Evolutionary conservation across 1,140 invertebrate genomes (phyloP).

Genomic region (Cydia amplana): DNA sequence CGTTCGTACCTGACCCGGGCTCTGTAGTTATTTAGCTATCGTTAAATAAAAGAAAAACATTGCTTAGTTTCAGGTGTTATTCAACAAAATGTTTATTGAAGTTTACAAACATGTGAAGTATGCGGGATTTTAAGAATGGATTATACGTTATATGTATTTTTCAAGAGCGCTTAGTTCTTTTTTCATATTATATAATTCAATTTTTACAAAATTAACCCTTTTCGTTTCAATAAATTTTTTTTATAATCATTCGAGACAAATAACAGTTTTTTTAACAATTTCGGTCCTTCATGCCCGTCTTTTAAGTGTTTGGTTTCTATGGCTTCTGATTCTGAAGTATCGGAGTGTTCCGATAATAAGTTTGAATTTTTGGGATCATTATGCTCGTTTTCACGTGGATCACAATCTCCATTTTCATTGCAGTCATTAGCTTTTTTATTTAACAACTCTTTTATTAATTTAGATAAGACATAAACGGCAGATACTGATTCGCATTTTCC

Average conservation of each 20-base stretch:
- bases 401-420: not conserved
- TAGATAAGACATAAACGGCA: not conserved
- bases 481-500: slow-evolving; percentile 14
- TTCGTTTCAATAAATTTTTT: not conserved
- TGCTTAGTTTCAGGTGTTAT: too few species aligned
- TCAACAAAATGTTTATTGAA: too few species aligned
- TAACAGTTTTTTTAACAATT: not conserved
- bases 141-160: too few species aligned
- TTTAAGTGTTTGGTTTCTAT: not conserved
- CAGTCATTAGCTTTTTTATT: not conserved
- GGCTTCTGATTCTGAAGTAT: not conserved
- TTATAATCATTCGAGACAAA: not conserved
- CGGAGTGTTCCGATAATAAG: not conserved
- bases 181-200: too few species aligned
- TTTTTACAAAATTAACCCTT: not conserved
- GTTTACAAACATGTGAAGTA: too few species aligned
- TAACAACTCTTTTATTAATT: slow-evolving; percentile 4
- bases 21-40: too few species aligned
- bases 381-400: not conserved
- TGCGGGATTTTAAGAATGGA: too few species aligned
- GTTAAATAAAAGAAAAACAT: too few species aligned
- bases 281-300: not conserved
- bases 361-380: not conserved
- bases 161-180: too few species aligned
- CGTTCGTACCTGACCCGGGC: too few species aligned